Percentiles rank a stretch among this genome's conserved stretches.
These are phyloP conservation scores for Stratiomys singularior DNA, from an alignment of 2,888 invertebrate species.

Conservation along the genomic window DNA sequence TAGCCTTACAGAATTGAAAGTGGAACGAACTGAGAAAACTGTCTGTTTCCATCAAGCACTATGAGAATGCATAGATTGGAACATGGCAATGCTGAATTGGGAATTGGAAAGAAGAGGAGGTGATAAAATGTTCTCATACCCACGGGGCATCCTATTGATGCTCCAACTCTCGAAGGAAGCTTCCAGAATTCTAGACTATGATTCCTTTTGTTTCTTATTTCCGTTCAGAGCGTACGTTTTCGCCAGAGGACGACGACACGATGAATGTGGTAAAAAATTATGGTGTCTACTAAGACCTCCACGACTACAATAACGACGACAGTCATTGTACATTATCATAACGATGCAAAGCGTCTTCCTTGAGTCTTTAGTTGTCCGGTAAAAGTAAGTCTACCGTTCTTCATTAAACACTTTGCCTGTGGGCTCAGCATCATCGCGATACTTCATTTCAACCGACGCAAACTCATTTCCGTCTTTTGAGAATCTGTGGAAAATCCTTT, in stretches of 20 bases:
- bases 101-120: conserved; percentile 5
- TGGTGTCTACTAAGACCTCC: conserved; percentile 1
- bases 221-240: not conserved
- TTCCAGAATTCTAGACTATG: conserved; percentile 8
- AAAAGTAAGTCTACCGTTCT: conserved; percentile 42
- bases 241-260: conserved; percentile 1
- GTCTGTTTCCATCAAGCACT: not conserved
- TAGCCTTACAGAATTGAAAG: conserved; percentile 16
- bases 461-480: conserved; percentile 9
- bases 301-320: not conserved
- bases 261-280: not conserved
- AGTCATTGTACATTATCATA: not conserved
- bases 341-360: conserved; percentile 14
- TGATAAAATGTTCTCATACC: not conserved
- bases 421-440: conserved; percentile 12
- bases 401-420: conserved; percentile 43
- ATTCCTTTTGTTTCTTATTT: conserved; percentile 24
- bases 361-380: not conserved
- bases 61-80: not conserved
- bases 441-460: not conserved
- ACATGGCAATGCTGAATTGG: not conserved
- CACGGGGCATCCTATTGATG: not conserved
- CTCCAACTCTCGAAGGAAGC: not conserved
- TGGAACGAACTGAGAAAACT: conserved; percentile 2
- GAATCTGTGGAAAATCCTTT: not conserved